A percentile compares a stretch with the other conserved stretches of the same genome.
These are phyloP conservation scores for Crypturellus undulatus DNA, from an alignment of 2,113 vertebrate species.

Conservation along the genomic window DNA sequence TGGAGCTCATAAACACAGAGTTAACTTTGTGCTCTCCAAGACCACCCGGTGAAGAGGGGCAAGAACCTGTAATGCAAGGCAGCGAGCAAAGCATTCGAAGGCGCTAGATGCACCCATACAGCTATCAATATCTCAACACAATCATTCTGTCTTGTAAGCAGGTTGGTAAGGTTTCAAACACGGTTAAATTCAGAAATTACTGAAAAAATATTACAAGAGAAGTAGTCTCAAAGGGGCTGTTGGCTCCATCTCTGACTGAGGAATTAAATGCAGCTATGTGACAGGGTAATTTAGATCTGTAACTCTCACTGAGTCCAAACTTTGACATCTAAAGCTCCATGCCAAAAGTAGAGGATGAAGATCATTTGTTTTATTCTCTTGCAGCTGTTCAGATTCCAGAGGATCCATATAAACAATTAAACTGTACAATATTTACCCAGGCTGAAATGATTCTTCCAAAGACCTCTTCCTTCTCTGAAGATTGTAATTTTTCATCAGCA, in stretches of 20 bases:
- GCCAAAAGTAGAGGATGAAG: neutral
- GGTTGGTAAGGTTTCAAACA: neutral
- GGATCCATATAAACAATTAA: neutral
- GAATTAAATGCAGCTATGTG: neutral
- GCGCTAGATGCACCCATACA: neutral
- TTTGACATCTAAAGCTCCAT: neutral
- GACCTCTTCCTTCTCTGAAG: neutral
- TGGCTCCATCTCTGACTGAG: accelerated
- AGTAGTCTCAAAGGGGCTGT: neutral
- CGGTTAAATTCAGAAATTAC: neutral
- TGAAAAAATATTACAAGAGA: neutral
- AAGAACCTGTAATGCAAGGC: neutral
- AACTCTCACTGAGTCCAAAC: neutral
- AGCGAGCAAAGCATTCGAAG: neutral
- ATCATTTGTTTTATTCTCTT: neutral
- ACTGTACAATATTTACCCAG: neutral
- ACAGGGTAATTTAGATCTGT: neutral
- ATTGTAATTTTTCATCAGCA: neutral
- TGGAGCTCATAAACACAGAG: neutral
- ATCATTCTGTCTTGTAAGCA: neutral
- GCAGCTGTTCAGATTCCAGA: neutral
- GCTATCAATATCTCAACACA: neutral
- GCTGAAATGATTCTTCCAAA: neutral
- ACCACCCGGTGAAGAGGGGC: neutral
- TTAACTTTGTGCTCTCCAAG: neutral